These are phyloP conservation scores for Anodontia alba DNA, from an alignment of 2,888 invertebrate species.

Conservation along the genomic window DNA sequence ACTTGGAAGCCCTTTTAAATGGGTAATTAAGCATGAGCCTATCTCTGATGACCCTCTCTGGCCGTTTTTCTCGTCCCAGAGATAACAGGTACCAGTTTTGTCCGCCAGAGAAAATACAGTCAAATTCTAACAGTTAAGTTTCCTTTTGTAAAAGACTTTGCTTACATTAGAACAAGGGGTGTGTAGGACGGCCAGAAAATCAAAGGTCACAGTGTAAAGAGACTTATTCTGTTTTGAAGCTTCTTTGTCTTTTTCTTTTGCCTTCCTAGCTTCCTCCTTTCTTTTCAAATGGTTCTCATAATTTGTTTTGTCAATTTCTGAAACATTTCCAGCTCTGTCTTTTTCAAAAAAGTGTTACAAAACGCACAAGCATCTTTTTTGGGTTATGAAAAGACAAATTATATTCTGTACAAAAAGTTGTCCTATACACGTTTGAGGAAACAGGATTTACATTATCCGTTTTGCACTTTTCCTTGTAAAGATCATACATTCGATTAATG, in stretches of 20 bases:
- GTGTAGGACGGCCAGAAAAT: slow-evolving; percentile 32
- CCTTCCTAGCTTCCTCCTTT: slow-evolving; percentile 22
- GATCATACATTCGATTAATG: slow-evolving; percentile 34
- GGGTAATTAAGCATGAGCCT: slow-evolving; percentile 24
- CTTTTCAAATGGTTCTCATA: slow-evolving; percentile 16
- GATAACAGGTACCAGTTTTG: slow-evolving; percentile 22
- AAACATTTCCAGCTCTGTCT: slow-evolving; percentile 11
- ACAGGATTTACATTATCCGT: slow-evolving; percentile 25
- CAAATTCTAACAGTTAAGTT: slow-evolving; percentile 38
- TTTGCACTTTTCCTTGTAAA: slow-evolving; percentile 25
- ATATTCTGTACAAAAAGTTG: slow-evolving; percentile 44
- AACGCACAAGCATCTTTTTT: slow-evolving; percentile 39
- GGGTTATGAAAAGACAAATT: slow-evolving; percentile 51
- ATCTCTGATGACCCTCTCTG: slow-evolving; percentile 37
- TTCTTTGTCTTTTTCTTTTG: slow-evolving; percentile 30
- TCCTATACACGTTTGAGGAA: slow-evolving; percentile 46
- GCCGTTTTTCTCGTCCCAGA: slow-evolving; percentile 39
- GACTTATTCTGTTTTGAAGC: slow-evolving; percentile 16
- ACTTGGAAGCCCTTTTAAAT: slow-evolving; percentile 22
- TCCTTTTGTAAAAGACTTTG: slow-evolving; percentile 41
- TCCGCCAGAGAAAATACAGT: slow-evolving; percentile 33
- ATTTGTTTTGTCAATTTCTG: not conserved
- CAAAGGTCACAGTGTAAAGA: slow-evolving; percentile 31
- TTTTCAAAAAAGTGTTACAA: slow-evolving; percentile 26
- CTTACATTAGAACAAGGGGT: slow-evolving; percentile 35